Base-by-base conservation (phyloP, 2,797 vertebrate genomes). In the Darevskia mixta region DNA sequence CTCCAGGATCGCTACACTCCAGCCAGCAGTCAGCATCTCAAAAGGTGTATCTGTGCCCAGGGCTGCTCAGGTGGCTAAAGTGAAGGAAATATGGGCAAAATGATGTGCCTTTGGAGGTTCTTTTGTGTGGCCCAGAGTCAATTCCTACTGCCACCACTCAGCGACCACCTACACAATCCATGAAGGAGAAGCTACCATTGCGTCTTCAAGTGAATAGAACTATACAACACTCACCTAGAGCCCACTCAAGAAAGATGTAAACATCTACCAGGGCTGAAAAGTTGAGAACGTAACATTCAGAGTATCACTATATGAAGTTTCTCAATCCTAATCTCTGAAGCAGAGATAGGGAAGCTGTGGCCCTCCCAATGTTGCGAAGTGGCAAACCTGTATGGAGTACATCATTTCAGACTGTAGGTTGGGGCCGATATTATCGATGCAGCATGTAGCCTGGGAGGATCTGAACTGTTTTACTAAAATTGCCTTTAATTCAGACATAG, bases 51-150 rank as follows among this genome's bases (percentile, higher is more conserved):
- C 72, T 88, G 32, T 78, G 55, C 13, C 77, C 79, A 83, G 71
- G 1, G 38, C 32, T 64, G 0, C 79, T 9, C 81, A 4, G 1
- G 18, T 0, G 0, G 38, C 2, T 1, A 75, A 0, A 1, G 64
- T 76, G 49, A n/a, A 80, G 3, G 84, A 17, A 20, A 61, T 0
- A n/a, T 61, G 2, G 0, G 67, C 29, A 55, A 79, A 0, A 0
- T 61, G 83, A 71, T 79, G 25, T 79, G 10, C 13, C 49, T 75
- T 76, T 58, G 13, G 13, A 88, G 77, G 49, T 41, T 1, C 5
- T 75, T 69, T 4, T 18, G 55, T 45, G 76, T 2, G 29, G 67
- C 69, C 76, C 67, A 71, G 86, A 29, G 10, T 18, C 41, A n/a
- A n/a, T 13, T 71, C 69, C 11, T 32, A 32, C 29, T 2, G n/a